phyloP scores from a whole-genome alignment of 1,140 invertebrate genomes.

The Proctacanthus coquilletti region DNA sequence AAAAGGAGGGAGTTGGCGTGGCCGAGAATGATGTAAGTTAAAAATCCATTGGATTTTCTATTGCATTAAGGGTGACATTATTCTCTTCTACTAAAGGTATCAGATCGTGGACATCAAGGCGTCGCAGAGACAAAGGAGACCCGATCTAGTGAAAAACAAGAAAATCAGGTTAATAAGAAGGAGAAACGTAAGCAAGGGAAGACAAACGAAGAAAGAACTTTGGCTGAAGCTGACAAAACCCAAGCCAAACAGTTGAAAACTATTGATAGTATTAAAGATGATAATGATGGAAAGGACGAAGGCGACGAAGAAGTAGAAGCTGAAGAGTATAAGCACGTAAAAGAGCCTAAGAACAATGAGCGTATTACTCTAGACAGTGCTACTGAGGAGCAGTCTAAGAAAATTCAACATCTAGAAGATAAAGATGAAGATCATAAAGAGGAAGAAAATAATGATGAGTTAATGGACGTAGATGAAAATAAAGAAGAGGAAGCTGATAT shows the following conservation, averaged over 20 bases:
- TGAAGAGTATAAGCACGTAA: constrained; percentile 67
- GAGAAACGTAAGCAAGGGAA: constrained; percentile 24
- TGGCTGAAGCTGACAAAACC: constrained; percentile 34
- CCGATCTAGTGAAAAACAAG: constrained; percentile 23
- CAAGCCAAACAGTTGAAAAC: constrained; percentile 44
- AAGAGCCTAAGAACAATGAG: constrained; percentile 54
- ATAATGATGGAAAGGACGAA: constrained; percentile 34
- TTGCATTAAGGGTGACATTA: too few species aligned
- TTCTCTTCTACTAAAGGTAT: too few species aligned
- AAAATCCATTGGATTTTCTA: too few species aligned
- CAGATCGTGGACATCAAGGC: constrained; percentile 43
- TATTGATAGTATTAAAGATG: constrained; percentile 30
- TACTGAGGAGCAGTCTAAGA: constrained; percentile 68
- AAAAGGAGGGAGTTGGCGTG: constrained; percentile 43
- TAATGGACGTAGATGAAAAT: constrained; percentile 18
- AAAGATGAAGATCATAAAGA: constrained; percentile 38
- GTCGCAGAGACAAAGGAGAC: constrained; percentile 32
- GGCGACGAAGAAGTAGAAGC: constrained; percentile 33
- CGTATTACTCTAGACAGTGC: constrained; percentile 47
- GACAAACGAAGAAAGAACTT: constrained; percentile 40
- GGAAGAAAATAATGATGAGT: constrained; percentile 34
- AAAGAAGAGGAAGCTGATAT: constrained; percentile 20
- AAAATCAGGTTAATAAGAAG: constrained; percentile 21
- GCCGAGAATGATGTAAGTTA: constrained; percentile 42
- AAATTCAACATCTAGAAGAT: constrained; percentile 41